Evolutionary conservation across 2,888 invertebrate species (phyloP), one percentile per base, ranked within the genome.

Genomic region (Torymus auratus): DNA sequence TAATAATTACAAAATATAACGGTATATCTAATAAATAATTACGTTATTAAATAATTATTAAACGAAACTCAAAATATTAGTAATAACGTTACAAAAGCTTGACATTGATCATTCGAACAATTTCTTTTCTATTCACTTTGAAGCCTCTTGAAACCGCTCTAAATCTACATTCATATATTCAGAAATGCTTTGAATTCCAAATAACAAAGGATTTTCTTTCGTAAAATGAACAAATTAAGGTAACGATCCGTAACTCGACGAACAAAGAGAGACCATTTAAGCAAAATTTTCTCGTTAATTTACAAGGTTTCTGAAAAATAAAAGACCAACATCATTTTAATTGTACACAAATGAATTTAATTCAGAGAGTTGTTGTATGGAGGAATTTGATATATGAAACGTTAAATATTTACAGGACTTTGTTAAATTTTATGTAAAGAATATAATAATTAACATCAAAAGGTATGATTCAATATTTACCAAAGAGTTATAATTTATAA

Each of bases 171-270:
- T 60, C 14, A 13, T 23, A 71, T 71, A 20, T 52, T 71, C 52
- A 71, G n/a, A 61, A 71, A 61, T 41, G 61, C 52, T 20, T 2
- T 50, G 52, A 61, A 20, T 50, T 28, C n/a, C 52, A 20, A 52
- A 17, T 17, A 71, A 71, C 23, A 71, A 71, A 71, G 52, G 71
- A 20, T 52, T 60, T 61, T 71, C 60, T 61, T 61, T 41, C 60
- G 68, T 82, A 77, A 81, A 83, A 74, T 62, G 53, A 61, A 56
- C 20, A 56, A 17, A 20, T 70, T 50, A 50, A 23, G 70, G 60
- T 70, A 50, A n/a, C 41, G 60, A 41, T 60, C 50, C 50, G n/a
- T 3, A 20, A 53, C 41, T 5, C 50, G 13, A 14, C 5, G 56
- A 41, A 56, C 3, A n/a, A 65, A 17, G 13, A 50, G 68, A 55